Evolutionary conservation across 2,113 vertebrate genomes (phyloP).

Genomic region (Bufo bufo): DNA sequence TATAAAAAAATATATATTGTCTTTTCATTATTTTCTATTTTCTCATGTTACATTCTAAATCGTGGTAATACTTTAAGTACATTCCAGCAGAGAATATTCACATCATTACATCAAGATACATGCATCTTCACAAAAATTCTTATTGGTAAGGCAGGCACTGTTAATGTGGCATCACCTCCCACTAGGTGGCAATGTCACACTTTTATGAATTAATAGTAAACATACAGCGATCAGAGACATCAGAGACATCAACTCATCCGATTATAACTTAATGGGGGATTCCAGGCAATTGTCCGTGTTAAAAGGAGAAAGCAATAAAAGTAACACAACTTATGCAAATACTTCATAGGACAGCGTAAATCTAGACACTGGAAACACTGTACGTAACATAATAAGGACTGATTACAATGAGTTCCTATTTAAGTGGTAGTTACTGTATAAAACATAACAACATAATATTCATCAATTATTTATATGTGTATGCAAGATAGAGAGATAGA

Average conservation of each 20-base stretch:
- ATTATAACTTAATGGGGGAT: constrained; percentile 13
- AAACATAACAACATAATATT: neutral
- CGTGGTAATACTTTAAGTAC: no score
- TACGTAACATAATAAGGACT: neutral
- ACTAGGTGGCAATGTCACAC: constrained; percentile 40
- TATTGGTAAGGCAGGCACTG: no score
- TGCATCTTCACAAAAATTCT: neutral
- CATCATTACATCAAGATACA: neutral
- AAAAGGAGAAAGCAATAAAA: neutral
- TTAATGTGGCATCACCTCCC: neutral
- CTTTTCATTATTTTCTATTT: no score
- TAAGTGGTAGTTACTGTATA: neutral
- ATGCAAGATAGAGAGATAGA: no score
- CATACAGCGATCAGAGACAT: neutral
- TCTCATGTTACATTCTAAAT: no score
- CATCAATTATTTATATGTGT: no score
- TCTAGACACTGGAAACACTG: neutral
- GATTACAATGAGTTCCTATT: neutral
- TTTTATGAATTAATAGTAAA: constrained; percentile 11
- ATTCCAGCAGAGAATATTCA: no score
- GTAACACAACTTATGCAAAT: constrained; percentile 4
- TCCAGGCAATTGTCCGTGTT: constrained; percentile 16
- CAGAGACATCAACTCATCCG: neutral
- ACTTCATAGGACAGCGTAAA: neutral
- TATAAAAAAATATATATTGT: no score